These are phyloP conservation scores for Parauchenoglanis punctatus DNA, from an alignment of 2,797 vertebrate genomes.

Conservation along the genomic window DNA sequence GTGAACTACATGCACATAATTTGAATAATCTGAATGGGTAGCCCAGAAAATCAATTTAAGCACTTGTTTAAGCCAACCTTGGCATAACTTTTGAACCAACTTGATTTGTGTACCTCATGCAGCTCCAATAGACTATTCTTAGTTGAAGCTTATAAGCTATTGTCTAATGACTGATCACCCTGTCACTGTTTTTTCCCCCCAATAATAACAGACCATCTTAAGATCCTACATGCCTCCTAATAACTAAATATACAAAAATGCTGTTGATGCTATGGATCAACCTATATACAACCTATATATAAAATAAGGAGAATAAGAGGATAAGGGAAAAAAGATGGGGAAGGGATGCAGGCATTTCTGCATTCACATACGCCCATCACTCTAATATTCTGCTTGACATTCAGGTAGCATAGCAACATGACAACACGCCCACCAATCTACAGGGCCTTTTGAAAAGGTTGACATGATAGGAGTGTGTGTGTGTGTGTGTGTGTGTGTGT, in stretches of 20 bases:
- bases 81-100: neutral
- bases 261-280: neutral
- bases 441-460: conserved; percentile 77
- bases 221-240: neutral
- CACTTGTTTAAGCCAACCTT: neutral
- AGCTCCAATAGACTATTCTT: neutral
- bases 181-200: neutral
- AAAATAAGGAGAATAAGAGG: neutral
- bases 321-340: neutral
- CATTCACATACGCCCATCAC: conserved; percentile 63
- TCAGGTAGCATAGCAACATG: conserved; percentile 81
- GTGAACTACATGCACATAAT: neutral
- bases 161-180: neutral
- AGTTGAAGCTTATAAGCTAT: neutral
- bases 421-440: conserved; percentile 75
- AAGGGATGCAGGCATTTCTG: conserved; percentile 17
- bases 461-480: conserved; percentile 68
- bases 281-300: neutral
- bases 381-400: conserved; percentile 77
- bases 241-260: neutral
- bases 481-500: conserved; percentile 38
- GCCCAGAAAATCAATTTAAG: neutral
- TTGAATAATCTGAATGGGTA: neutral
- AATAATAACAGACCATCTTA: neutral
- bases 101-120: neutral